Evolutionary conservation across 2,113 vertebrate species (phyloP), one percentile per base, ranked within the genome.

Genomic region (Trachemys scripta): DNA sequence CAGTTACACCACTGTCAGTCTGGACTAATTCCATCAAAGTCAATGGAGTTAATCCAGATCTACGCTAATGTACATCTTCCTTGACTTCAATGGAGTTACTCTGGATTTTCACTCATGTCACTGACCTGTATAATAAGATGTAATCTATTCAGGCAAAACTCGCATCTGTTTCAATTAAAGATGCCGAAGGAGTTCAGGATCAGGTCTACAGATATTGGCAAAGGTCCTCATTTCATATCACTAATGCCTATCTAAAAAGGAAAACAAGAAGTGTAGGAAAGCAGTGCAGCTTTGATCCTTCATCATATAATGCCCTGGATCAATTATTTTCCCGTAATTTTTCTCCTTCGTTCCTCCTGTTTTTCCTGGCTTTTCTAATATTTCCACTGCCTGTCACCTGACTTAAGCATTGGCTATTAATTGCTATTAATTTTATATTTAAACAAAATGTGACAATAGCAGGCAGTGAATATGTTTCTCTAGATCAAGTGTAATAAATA

Each of bases 361-460:
- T 88, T 38, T 22, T 16, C 11, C 19, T 81, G 4, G 47, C n/a
- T 19, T 59, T 72, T 1, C 76, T 85, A 89, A 25, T 24, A 54
- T 17, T 57, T 84, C 76, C 24, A 0, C 0, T 27, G 29, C 25
- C 72, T 95, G 80, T 59, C 91, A 82, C 80, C 80, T 95, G 76
- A 84, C n/a, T n/a, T 72, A n/a, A 72, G 65, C 65, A 4, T 57
- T 88, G 92, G 88, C 62, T 88, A 45, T 89, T 91, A n/a, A 86
- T 72, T 94, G 92, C 80, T 89, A 1, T 90, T 85, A 50, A 75
- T 87, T 62, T 93, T 62, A 89, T 49, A 54, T 53, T 95, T 82
- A 92, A 92, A 90, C 16, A 89, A 94, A 95, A 95, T 59, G 90
- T 93, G 93, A 93, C 92, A 95, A 84, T 45, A 89, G 31, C 1